phyloP scores from a whole-genome alignment of 2,888 invertebrate genomes.

The Zaprionus obscuricornis region DNA sequence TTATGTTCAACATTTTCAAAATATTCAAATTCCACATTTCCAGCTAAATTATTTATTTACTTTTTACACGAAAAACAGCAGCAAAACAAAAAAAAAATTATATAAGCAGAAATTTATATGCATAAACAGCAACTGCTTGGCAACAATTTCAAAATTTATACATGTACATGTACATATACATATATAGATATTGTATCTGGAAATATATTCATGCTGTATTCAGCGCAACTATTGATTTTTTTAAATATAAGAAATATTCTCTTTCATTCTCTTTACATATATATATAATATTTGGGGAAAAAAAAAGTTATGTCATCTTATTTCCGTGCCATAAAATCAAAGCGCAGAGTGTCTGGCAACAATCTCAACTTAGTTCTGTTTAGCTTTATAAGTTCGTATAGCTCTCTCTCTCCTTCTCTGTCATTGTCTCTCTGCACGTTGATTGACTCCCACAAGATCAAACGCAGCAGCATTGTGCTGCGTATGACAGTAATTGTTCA shows the following conservation, averaged over 20 bases:
- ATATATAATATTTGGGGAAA: background rate
- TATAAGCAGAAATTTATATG: too few relatives aligned
- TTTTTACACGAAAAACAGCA: background rate
- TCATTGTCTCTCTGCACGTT: slow-evolving; percentile 1
- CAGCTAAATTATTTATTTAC: background rate
- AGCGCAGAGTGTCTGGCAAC: slow-evolving; percentile 15
- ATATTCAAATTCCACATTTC: background rate
- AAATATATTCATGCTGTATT: too few relatives aligned
- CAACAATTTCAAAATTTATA: too few relatives aligned
- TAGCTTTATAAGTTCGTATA: background rate
- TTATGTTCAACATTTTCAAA: slow-evolving; percentile 10
- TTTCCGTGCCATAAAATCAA: slow-evolving; percentile 19
- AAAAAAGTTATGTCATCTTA: slow-evolving; percentile 32
- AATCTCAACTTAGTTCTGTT: slow-evolving; percentile 28
- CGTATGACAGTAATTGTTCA: slow-evolving; percentile 49
- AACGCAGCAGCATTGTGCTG: too few relatives aligned
- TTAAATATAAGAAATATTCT: background rate
- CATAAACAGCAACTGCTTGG: too few relatives aligned
- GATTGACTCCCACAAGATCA: slow-evolving; percentile 65
- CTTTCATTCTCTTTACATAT: background rate
- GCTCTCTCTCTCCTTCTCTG: background rate
- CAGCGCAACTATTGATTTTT: too few relatives aligned
- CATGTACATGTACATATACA: too few relatives aligned
- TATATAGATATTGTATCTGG: too few relatives aligned
- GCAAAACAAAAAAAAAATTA: too few relatives aligned